Evolutionary conservation across 2,888 invertebrate genomes (phyloP), one percentile per base, ranked within the genome.

Genomic region (Linnaemya tessellans): DNA sequence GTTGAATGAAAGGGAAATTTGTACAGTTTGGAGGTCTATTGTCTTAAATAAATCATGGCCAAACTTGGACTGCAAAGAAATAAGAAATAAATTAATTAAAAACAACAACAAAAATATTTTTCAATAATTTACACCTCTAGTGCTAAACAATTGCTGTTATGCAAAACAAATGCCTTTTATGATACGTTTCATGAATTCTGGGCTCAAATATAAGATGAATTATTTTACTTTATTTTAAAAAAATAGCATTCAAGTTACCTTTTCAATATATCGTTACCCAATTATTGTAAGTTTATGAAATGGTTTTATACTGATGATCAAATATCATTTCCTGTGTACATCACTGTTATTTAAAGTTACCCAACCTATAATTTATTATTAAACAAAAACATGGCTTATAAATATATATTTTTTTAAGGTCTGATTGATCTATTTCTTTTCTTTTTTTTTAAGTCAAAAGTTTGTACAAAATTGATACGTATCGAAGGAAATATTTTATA

Each of bases 61-160:
- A 64, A 58, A 43, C 38, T 22, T 20, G 25, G 60, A 5, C 85
- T 84, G 46, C 38, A 81, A 74, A 56, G 30, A 78, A 60, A 83
- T 18, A 25, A 71, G 10, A 56, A 46, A 68, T 51, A 25, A 22
- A n/a, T 38, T 9, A 70, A 1, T 70, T 46, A 2, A 3, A 49
- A 46, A 60, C 15, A 43, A 51, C 51, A 58, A 49, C 38, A 58
- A 73, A 70, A 22, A 58, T 30, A 30, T 30, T 30, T 30, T 30
- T 30, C 5, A n/a, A 25, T 54, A 62, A 75, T 75, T 54, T 22
- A 65, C 1, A 65, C 65, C 43, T 13, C 18, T 35, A 15, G 13
- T 18, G 1, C 13, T 43, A 64, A 15, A 43, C 20, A 20, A 62
- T 38, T 38, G 38, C 8, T 38, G 38, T 38, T 22, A 20, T 70